Conservation (phyloP, 2,797 vertebrate species). For the Melanotaenia nigrans region DNA sequence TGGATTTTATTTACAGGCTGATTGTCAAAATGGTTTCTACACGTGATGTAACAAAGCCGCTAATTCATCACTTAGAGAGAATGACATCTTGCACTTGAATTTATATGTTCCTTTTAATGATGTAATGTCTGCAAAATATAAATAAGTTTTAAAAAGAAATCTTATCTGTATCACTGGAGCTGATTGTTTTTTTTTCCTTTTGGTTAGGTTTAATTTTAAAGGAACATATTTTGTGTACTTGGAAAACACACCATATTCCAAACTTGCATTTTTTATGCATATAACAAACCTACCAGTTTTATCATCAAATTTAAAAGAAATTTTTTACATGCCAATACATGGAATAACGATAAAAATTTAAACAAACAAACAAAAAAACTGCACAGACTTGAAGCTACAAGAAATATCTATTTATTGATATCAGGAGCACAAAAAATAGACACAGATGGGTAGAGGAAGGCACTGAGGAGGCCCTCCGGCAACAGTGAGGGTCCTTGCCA, state of each 20-base stretch:
- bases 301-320: neutral
- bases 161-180: neutral
- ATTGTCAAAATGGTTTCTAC: conserved; percentile 32
- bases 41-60: conserved; percentile 32
- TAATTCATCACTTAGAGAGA: conserved; percentile 59
- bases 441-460: conserved; percentile 56
- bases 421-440: conserved; percentile 51
- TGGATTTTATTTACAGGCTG: neutral
- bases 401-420: conserved; percentile 18
- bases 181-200: conserved; percentile 1
- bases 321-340: neutral
- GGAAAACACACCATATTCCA: neutral
- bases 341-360: neutral
- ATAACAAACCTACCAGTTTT: conserved; percentile 1
- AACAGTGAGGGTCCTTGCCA: conserved; percentile 61
- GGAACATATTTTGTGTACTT: neutral
- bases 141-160: neutral
- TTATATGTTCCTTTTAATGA: conserved; percentile 23
- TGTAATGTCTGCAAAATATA: conserved; percentile 13
- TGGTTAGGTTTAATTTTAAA: neutral
- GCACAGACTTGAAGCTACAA: conserved; percentile 14
- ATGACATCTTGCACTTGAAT: neutral
- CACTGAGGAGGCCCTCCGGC: conserved; percentile 67
- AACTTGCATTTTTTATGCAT: conserved; percentile 4
- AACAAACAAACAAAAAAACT: neutral